Conservation (phyloP, 2,797 vertebrate species). For the Dryobates pubescens region DNA sequence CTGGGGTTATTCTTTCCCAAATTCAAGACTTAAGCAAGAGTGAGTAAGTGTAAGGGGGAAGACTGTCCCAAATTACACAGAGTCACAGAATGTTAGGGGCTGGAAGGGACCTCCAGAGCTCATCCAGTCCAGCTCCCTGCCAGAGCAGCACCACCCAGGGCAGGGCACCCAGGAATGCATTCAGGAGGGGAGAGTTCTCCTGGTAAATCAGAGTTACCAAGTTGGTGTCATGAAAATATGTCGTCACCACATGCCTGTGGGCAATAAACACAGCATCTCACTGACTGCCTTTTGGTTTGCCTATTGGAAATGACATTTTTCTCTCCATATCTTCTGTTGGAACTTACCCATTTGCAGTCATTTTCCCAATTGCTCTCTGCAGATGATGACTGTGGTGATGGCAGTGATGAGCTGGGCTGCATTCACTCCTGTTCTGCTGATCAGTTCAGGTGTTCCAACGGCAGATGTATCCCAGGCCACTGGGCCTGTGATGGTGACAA, state of each 20-base stretch:
- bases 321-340: accelerated
- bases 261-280: not conserved
- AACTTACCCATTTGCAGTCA: too few relatives aligned
- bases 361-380: not conserved
- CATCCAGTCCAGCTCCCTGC: too few relatives aligned
- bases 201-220: not conserved
- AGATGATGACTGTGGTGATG: conserved; percentile 98
- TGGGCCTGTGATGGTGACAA: conserved; percentile 98
- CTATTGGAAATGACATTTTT: not conserved
- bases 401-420: conserved; percentile 91
- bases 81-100: too few relatives aligned
- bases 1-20: too few relatives aligned
- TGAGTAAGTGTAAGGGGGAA: not conserved
- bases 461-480: conserved; percentile 91
- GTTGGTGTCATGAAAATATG: not conserved
- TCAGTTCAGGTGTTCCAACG: conserved; percentile 91
- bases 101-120: too few relatives aligned
- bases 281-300: not conserved
- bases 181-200: not conserved
- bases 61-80: not conserved
- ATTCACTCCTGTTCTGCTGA: conserved; percentile 86
- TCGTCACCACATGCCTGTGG: not conserved
- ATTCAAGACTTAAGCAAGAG: not conserved
- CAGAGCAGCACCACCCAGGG: too few relatives aligned
- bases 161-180: too few relatives aligned